phyloP scores from a whole-genome alignment of 2,888 invertebrate species.

The Dasysyrphus albostriatus region DNA sequence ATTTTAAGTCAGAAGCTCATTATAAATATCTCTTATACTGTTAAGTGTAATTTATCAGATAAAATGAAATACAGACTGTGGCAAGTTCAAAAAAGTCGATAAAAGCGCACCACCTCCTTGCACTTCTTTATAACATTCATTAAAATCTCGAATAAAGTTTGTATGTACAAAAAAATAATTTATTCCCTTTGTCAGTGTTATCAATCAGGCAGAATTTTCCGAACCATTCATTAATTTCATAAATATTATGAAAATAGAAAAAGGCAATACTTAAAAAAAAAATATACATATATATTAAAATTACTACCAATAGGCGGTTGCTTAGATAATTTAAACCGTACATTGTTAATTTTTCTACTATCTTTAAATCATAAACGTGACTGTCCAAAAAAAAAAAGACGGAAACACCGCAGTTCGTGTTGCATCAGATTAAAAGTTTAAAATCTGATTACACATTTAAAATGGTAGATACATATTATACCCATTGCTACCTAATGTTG shows the following conservation, averaged over 20 bases:
- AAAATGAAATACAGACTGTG: no score
- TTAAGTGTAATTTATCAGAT: no score
- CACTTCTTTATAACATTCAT: neutral
- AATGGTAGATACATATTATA: neutral
- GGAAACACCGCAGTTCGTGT: conserved; percentile 44
- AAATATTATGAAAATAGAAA: neutral
- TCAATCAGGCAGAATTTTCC: neutral
- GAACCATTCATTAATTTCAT: conserved; percentile 11
- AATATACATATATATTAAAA: neutral
- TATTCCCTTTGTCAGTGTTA: neutral
- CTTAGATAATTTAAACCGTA: conserved; percentile 35
- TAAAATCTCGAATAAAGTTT: neutral
- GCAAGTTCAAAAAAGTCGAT: no score
- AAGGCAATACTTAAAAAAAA: neutral
- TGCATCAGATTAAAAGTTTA: conserved; percentile 57
- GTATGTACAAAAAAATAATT: neutral
- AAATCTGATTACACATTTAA: conserved; percentile 45
- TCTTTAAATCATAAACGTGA: conserved; percentile 38
- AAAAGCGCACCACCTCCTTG: no score
- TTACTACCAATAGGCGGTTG: neutral
- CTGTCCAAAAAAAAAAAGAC: conserved; percentile 19
- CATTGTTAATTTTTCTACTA: conserved; percentile 32
- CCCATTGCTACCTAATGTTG: conserved; percentile 13
- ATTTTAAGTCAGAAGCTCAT: no score
- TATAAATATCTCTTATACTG: no score